Evolutionary conservation across 2,113 vertebrate species (phyloP), one percentile per base, ranked within the genome.

Genomic region (Taurulus bubalis): DNA sequence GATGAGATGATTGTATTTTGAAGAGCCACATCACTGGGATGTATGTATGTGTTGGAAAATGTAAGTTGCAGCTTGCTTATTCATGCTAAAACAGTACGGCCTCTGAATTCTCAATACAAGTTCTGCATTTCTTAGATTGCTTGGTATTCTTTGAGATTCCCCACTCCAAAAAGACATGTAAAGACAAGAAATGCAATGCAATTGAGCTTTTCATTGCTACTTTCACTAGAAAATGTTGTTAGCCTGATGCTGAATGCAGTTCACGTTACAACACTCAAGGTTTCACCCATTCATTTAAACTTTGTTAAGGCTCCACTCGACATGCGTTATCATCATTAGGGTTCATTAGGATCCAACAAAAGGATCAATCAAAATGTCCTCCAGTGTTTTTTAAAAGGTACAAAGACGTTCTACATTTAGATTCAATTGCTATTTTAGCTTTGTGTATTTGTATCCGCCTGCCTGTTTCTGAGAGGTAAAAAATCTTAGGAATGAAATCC

Each of bases 401-500:
- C 40, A 51, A 75, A 65, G 70, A 76, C 47, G 24, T 49, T 7
- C 20, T 69, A 16, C 15, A 11, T 59, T 75, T 47, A 58, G 51
- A 72, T 56, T 60, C 24, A 72, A 30, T 26, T 71, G 26, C 4
- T 79, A 6, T 80, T 49, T 68, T 11, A 40, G 5, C 74, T 69
- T 32, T 38, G 4, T 75, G 12, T 51, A n/a, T 86, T 69, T 74
- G 6, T 75, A 15, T 60, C 58, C 11, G 10, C 64, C 45, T 79
- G 20, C 28, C 14, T 83, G 22, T 26, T 38, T 45, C 63, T n/a
- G 24, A 72, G 81, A 66, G 51, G 62, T 53, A n/a, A 51, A 68
- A 86, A 76, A 34, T 67, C 58, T 71, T 2, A 15, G n/a, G 53
- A 83, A 85, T 90, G 64, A 66, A 77, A 83, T 75, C 55, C 73